Base-by-base conservation (phyloP, 2,113 vertebrate genomes). In the Gadus chalcogrammus region DNA sequence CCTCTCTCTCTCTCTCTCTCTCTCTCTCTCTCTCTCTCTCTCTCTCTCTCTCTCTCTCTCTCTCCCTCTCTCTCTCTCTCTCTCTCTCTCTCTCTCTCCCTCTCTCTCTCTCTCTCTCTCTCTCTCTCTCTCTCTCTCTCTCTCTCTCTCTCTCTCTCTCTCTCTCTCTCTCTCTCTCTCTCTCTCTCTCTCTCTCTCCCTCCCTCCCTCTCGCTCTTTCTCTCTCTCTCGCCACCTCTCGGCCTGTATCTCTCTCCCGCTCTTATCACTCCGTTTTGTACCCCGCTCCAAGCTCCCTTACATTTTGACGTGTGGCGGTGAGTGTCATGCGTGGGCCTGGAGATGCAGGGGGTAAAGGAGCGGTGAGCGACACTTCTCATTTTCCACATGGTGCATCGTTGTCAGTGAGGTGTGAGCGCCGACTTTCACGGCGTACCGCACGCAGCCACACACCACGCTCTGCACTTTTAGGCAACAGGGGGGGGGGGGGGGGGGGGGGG, bases 311-410 rank as follows among this genome's bases (percentile, higher is more conserved):
- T 5, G 31, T 35, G 4, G 31, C 31, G 31, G 31, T 35, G 31
- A 35, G 31, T 35, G 31, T 35, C 31, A 22, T 70, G 68, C 22
- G 74, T 72, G 75, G 76, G 80, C 58, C 2, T 22, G 3, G 2
- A 20, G 65, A 9, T 35, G 4, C 16, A 67, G 64, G 64, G 5
- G 55, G 31, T 65, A 71, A 64, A 71, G 67, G 76, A 77, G 72
- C 76, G 65, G 66, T 88, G 84, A 87, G 82, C 64, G 82, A 87
- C 80, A 86, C 79, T 87, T 89, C 84, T 85, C 84, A 89, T 90
- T 89, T 88, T 87, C 85, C 83, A 84, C 78, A 84, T 59, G 64
- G 80, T 87, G 83, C 84, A 80, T 88, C 85, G 81, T 76, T 82
- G 87, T 81, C 66, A 67, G 67, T 38, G 68, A 74, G 65, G 71